Percentiles rank a stretch among this genome's conserved stretches.
These are phyloP conservation scores for Holocentrus rufus DNA, from an alignment of 2,797 vertebrate genomes.

Conservation along the genomic window DNA sequence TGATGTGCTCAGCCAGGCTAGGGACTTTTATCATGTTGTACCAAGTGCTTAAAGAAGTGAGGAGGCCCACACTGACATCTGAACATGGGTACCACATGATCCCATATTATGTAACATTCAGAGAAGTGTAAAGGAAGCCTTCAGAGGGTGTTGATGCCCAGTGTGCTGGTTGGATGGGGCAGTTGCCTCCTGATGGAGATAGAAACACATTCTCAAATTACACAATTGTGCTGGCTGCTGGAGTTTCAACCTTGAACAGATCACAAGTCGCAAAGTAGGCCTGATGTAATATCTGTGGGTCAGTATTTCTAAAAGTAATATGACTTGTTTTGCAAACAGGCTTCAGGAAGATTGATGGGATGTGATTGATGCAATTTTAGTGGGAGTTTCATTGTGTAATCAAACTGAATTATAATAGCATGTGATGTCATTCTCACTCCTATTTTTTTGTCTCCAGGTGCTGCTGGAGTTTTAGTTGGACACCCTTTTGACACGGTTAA, in stretches of 20 bases:
- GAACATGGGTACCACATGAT: constrained; percentile 9
- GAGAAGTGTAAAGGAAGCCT: constrained; percentile 11
- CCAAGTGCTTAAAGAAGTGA: constrained; percentile 14
- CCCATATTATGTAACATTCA: constrained; percentile 47
- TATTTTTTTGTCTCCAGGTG: constrained; percentile 81
- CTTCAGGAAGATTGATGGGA: too few species aligned
- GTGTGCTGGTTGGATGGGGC: constrained; percentile 17
- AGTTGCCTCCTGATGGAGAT: constrained; percentile 7
- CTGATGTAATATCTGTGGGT: too few species aligned
- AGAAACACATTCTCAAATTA: constrained; percentile 21
- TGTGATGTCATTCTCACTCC: neutral
- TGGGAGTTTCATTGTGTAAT: too few species aligned
- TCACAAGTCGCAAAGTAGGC: too few species aligned
- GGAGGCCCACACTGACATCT: constrained; percentile 28
- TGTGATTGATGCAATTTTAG: too few species aligned
- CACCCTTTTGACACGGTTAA: constrained; percentile 99
- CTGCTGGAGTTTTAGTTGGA: constrained; percentile 95
- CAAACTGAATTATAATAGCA: neutral
- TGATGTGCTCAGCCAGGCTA: neutral
- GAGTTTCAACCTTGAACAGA: neutral
- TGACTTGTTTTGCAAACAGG: too few species aligned
- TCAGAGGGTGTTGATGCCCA: constrained; percentile 23
- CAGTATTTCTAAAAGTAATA: too few species aligned
- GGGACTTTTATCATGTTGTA: constrained; percentile 20
- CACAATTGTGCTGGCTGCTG: constrained; percentile 21